Conservation (phyloP, 2,113 vertebrate species). For the Callaeas wilsoni region DNA sequence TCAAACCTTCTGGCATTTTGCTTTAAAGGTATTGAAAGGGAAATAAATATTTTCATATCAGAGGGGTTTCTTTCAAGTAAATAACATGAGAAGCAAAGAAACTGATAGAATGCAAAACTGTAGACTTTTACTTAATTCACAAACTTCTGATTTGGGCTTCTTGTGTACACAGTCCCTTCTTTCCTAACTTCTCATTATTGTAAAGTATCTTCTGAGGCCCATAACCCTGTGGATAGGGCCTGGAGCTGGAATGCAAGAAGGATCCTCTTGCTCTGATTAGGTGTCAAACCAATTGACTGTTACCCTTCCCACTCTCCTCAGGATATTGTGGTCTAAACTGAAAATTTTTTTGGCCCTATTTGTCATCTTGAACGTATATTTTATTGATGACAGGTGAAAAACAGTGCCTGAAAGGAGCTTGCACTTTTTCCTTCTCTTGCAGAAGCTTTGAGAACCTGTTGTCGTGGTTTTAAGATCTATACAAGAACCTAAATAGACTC, state of each 20-base stretch:
- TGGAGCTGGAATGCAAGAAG: neutral
- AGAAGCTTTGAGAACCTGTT: neutral
- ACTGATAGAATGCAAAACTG: neutral
- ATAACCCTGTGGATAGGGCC: neutral
- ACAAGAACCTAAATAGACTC: neutral
- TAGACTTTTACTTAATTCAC: neutral
- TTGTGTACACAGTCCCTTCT: neutral
- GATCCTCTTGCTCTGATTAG: neutral
- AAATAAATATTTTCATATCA: neutral
- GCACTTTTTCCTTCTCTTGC: neutral
- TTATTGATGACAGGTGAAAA: neutral
- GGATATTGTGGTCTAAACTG: neutral
- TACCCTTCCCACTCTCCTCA: neutral
- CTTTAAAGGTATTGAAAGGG: neutral
- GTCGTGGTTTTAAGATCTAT: neutral
- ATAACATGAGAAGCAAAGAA: neutral
- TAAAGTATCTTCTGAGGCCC: neutral
- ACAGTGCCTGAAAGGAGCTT: neutral
- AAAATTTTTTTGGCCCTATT: neutral
- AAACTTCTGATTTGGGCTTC: neutral
- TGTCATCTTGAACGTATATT: neutral
- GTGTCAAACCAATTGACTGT: neutral
- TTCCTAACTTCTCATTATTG: neutral
- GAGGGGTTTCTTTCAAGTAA: neutral
- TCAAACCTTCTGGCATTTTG: neutral